Conservation (phyloP, 2,888 invertebrate species). For the Platycnemis pennipes region DNA sequence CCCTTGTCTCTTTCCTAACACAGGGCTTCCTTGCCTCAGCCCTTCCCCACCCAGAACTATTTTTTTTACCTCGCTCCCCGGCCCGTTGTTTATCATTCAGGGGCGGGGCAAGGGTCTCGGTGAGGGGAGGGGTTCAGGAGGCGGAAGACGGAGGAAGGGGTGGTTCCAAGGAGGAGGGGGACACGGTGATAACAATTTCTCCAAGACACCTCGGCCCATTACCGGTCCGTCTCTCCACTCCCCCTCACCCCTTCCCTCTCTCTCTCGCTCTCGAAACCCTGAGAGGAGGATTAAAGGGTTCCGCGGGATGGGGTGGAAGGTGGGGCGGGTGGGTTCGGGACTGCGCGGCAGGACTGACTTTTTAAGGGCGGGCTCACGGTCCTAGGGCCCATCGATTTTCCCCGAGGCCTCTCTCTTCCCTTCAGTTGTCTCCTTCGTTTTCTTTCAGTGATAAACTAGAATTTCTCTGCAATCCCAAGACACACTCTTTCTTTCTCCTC, state of each 20-base stretch:
- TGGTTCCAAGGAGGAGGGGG: background rate
- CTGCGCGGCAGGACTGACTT: background rate
- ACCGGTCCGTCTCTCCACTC: background rate
- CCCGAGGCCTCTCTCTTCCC: background rate
- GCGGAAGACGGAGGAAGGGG: background rate
- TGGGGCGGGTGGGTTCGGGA: background rate
- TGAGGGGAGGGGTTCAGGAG: background rate
- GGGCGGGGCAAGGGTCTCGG: background rate
- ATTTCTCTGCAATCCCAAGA: background rate
- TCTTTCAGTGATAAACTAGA: background rate
- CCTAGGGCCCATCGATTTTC: constrained; percentile 13
- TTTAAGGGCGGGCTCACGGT: background rate
- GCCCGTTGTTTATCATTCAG: constrained; percentile 16
- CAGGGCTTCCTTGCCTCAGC: background rate
- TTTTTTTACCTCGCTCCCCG: background rate
- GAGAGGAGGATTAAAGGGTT: constrained; percentile 25
- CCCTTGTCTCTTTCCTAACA: background rate
- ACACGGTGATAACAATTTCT: constrained; percentile 23
- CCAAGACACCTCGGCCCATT: background rate
- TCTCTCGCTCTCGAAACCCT: background rate
- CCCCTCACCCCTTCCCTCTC: background rate
- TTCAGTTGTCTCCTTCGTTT: constrained; percentile 26
- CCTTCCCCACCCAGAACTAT: background rate
- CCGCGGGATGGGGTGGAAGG: background rate
- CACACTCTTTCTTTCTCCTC: background rate